Evolutionary conservation across 2,797 vertebrate species (phyloP).

Genomic region (Molossus molossus): DNA sequence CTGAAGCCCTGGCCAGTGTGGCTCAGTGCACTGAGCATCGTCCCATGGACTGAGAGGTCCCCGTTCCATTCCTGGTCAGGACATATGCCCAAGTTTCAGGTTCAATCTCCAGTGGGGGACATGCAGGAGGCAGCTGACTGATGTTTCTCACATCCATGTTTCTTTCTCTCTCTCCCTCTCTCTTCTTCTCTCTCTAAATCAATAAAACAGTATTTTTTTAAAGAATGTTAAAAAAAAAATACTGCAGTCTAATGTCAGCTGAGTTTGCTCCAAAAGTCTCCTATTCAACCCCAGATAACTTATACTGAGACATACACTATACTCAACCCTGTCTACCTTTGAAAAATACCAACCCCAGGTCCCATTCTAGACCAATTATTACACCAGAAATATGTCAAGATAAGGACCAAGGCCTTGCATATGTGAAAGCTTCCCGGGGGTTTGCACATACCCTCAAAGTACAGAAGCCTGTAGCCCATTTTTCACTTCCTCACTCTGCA

Average conservation of each 20-base stretch:
- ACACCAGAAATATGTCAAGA: not conserved
- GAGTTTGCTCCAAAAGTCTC: not conserved
- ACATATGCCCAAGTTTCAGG: too few relatives aligned
- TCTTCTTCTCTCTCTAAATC: too few relatives aligned
- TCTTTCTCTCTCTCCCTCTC: too few relatives aligned
- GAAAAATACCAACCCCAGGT: not conserved
- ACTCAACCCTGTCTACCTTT: not conserved
- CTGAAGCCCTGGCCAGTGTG: not conserved
- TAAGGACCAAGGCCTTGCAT: not conserved
- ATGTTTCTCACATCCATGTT: too few relatives aligned
- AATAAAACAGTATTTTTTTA: too few relatives aligned
- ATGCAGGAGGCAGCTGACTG: too few relatives aligned
- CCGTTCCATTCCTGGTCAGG: too few relatives aligned
- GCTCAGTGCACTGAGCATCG: too few relatives aligned
- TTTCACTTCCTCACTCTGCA: not conserved
- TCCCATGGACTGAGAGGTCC: too few relatives aligned
- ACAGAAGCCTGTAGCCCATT: not conserved
- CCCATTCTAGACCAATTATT: not conserved
- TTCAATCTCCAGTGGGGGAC: too few relatives aligned
- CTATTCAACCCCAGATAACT: not conserved
- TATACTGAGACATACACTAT: not conserved
- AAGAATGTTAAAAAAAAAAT: too few relatives aligned
- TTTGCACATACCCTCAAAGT: accelerated
- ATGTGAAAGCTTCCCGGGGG: not conserved
- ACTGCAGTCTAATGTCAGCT: not conserved